Conservation (phyloP, 1,140 invertebrate genomes). For the Atta cephalotes region DNA sequence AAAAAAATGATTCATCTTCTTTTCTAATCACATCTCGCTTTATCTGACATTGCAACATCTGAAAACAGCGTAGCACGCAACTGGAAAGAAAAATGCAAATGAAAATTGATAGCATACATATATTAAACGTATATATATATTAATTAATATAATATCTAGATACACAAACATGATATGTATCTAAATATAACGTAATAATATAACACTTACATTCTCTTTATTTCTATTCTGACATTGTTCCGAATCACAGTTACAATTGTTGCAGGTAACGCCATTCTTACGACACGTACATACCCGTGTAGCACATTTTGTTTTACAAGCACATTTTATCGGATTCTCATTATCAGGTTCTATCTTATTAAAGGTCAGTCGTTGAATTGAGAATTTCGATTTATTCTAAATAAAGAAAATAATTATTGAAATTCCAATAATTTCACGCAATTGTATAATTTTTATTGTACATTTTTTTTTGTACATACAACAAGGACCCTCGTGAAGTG, state of each 20-base stretch:
- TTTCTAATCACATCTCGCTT: not conserved
- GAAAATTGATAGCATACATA: slow-evolving; percentile 1
- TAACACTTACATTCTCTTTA: slow-evolving; percentile 72
- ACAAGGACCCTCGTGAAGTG: not conserved
- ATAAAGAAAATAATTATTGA: slow-evolving; percentile 19
- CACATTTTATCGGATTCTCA: slow-evolving; percentile 84
- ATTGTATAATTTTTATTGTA: not conserved
- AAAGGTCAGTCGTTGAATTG: slow-evolving; percentile 57
- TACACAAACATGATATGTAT: not conserved
- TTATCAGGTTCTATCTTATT: slow-evolving; percentile 85
- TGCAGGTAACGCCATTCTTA: slow-evolving; percentile 85
- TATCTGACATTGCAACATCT: not conserved
- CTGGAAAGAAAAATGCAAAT: slow-evolving; percentile 43
- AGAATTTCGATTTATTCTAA: slow-evolving; percentile 74
- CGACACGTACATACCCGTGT: slow-evolving; percentile 88
- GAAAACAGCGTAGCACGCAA: slow-evolving; percentile 33
- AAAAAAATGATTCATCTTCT: slow-evolving; percentile 5
- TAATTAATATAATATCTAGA: no score
- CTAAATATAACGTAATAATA: slow-evolving; percentile 1
- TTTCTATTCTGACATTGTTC: slow-evolving; percentile 86
- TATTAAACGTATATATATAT: no score
- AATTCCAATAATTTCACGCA: not conserved
- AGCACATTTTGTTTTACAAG: slow-evolving; percentile 88
- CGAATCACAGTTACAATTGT: slow-evolving; percentile 86
- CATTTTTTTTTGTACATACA: not conserved